phyloP scores from a whole-genome alignment of 2,113 vertebrate species.

The Psilopogon haemacephalus region DNA sequence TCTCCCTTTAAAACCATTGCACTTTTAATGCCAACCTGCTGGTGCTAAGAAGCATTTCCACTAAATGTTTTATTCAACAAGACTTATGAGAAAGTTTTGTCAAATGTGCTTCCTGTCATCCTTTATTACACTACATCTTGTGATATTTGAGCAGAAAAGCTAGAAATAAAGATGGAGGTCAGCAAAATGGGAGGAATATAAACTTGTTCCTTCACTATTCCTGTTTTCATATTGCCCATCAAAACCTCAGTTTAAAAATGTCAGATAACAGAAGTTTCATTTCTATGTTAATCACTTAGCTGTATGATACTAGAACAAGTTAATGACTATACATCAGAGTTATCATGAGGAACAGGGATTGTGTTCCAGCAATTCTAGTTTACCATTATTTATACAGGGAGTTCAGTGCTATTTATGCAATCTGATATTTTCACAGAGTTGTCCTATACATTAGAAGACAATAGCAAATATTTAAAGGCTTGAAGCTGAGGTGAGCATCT shows the following conservation, averaged over 20 bases:
- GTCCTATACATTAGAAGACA: not conserved
- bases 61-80: constrained; percentile 12
- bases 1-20: not conserved
- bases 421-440: not conserved
- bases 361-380: not conserved
- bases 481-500: not conserved
- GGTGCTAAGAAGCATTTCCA: not conserved
- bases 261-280: not conserved
- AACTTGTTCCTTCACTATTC: not conserved
- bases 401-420: not conserved
- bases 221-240: constrained; percentile 3
- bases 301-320: not conserved
- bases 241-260: not conserved
- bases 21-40: not conserved
- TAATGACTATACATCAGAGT: not conserved
- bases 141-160: not conserved
- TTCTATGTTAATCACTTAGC: not conserved
- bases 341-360: not conserved
- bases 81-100: not conserved
- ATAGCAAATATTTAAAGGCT: constrained; percentile 10
- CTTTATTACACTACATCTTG: not conserved
- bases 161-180: constrained; percentile 2
- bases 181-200: not conserved
- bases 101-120: not conserved
- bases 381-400: not conserved